Evolutionary conservation across 2,888 invertebrate species (phyloP).

Genomic region (Drosophila planitibia): DNA sequence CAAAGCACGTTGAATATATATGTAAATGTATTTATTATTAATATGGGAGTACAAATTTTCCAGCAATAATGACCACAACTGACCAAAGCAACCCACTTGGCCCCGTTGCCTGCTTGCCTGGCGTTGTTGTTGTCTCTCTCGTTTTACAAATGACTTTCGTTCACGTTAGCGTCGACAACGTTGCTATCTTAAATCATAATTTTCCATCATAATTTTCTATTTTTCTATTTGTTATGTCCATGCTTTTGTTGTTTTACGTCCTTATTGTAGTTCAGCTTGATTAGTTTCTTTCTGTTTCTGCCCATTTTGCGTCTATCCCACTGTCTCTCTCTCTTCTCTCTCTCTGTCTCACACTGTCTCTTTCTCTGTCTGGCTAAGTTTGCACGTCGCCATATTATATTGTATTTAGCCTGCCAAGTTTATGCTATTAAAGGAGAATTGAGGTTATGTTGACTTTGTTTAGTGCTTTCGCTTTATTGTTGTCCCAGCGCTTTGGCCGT

Average conservation of each 20-base stretch:
- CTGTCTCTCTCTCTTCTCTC: background rate
- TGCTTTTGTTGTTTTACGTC: conserved; percentile 28
- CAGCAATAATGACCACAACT: conserved; percentile 56
- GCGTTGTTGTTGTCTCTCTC: conserved; percentile 22
- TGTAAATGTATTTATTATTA: conserved; percentile 47
- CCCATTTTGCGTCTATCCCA: background rate
- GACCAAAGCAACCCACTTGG: conserved; percentile 40
- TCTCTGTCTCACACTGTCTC: background rate
- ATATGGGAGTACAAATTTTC: conserved; percentile 39
- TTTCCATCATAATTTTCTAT: conserved; percentile 73
- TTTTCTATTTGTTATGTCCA: conserved; percentile 64
- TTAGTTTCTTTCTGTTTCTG: conserved; percentile 52
- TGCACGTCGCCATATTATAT: conserved; percentile 39
- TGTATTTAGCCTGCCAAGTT: conserved; percentile 52
- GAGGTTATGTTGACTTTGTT: conserved; percentile 72
- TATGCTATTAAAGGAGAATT: conserved; percentile 57
- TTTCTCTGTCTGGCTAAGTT: conserved; percentile 7
- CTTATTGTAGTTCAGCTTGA: conserved; percentile 50
- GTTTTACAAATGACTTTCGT: conserved; percentile 66
- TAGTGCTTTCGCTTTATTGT: conserved; percentile 64
- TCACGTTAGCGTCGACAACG: conserved; percentile 59
- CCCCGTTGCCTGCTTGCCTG: conserved; percentile 9
- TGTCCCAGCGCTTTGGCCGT: conserved; percentile 29
- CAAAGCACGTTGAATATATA: conserved; percentile 26
- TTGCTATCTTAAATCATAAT: conserved; percentile 69